Evolutionary conservation across 2,888 invertebrate genomes (phyloP), one percentile per base, ranked within the genome.

Genomic region (Apeira syringaria): DNA sequence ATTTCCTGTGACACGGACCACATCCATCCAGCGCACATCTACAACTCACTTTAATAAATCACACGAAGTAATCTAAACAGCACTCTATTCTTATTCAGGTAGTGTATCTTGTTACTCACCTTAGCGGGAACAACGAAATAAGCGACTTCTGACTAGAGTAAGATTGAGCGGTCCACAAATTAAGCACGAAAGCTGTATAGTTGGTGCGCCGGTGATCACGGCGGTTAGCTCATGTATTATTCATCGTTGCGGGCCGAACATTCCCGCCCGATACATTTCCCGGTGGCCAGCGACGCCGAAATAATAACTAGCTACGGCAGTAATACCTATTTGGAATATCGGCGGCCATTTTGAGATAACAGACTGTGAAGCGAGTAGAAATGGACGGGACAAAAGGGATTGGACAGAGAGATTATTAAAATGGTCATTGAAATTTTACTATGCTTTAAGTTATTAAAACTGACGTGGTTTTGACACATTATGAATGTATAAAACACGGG

Each of bases 201-300:
- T 56, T 57, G 56, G 61, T 56, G 52, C 50, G 56, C 51, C 62
- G 60, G 68, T 72, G 74, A 75, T 78, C 73, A 67, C 64, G 61
- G 49, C 57, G 51, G 55, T 47, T 52, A 46, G 28, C 66, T 82
- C 77, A 80, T 84, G 83, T 66, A 81, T 75, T 80, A 83, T 85
- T 79, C 82, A 84, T 74, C 69, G 71, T 65, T 61, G 60, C 61
- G 62, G 56, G 50, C 31, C 37, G 59, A 55, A 59, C 55, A 61
- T 64, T 64, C 60, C 64, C 61, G 52, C 57, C 57, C 72, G 67
- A 75, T 78, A 76, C 77, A 79, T 80, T 78, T 76, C 67, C 74
- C 65, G 64, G 63, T 73, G 76, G 69, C 74, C 73, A 61, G 33
- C 57, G 68, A 64, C 68, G 63, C 59, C 58, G 53, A 71, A 73